These are phyloP conservation scores for Zaprionus lineosus DNA, from an alignment of 2,888 invertebrate species.

Conservation along the genomic window DNA sequence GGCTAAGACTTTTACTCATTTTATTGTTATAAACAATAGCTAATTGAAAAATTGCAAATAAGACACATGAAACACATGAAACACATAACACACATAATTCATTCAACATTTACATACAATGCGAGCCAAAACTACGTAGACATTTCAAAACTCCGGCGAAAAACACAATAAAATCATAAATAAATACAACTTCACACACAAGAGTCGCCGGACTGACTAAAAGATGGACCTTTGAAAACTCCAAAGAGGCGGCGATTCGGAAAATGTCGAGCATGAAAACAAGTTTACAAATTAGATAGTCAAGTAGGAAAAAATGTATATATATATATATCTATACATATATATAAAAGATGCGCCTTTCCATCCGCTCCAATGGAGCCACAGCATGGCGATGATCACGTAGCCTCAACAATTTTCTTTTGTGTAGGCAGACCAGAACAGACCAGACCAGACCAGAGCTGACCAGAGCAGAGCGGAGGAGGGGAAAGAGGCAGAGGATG, in stretches of 20 bases:
- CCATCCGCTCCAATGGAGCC: conserved; percentile 23
- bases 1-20: too few species aligned
- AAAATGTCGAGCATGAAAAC: conserved; percentile 56
- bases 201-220: conserved; percentile 37
- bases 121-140: conserved; percentile 29
- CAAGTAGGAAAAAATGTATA: too few species aligned
- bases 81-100: conserved; percentile 29
- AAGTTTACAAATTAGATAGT: conserved; percentile 57
- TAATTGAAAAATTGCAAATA: conserved; percentile 30
- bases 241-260: conserved; percentile 10
- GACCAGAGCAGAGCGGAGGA: too few species aligned
- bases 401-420: conserved; percentile 22
- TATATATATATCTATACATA: too few species aligned
- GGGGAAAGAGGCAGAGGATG: conserved; percentile 27
- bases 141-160: conserved; percentile 52
- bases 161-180: conserved; percentile 11
- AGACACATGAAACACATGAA: conserved; percentile 18
- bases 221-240: conserved; percentile 20
- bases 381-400: conserved; percentile 45
- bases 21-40: too few species aligned
- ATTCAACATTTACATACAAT: conserved; percentile 63
- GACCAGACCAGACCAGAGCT: neutral
- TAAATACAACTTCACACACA: conserved; percentile 36
- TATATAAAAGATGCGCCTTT: conserved; percentile 30
- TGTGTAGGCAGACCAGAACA: conserved; percentile 23